Evolutionary conservation across 2,888 invertebrate genomes (phyloP).

Genomic region (Synergus gifuensis): DNA sequence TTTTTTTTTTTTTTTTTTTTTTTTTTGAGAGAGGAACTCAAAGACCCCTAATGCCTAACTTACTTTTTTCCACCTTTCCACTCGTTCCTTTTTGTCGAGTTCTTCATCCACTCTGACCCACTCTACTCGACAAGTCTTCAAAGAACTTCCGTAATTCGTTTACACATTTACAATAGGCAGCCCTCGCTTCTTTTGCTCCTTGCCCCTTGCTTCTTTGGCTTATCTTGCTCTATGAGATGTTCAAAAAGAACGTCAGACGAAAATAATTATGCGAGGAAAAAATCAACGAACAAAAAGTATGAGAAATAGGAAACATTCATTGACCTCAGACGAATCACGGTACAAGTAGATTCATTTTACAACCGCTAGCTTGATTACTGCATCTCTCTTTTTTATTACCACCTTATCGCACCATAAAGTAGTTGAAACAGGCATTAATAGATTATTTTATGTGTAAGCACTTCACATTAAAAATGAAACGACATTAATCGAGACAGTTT

Average conservation of each 20-base stretch:
- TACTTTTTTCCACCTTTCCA: slow-evolving; percentile 39
- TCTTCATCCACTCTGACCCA: slow-evolving; percentile 55
- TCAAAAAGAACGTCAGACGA: slow-evolving; percentile 45
- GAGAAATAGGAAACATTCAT: slow-evolving; percentile 55
- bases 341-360: slow-evolving; percentile 21
- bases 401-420: background rate
- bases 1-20: background rate
- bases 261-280: slow-evolving; percentile 20
- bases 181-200: slow-evolving; percentile 54
- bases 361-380: background rate
- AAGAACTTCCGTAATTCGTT: slow-evolving; percentile 70
- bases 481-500: background rate
- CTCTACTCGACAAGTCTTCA: slow-evolving; percentile 54
- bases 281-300: slow-evolving; percentile 14
- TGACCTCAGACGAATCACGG: slow-evolving; percentile 45
- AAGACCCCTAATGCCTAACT: slow-evolving; percentile 16
- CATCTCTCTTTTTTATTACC: background rate
- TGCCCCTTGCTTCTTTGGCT: slow-evolving; percentile 53
- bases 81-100: slow-evolving; percentile 43
- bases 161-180: slow-evolving; percentile 67
- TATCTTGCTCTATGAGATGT: slow-evolving; percentile 49
- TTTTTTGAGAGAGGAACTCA: background rate
- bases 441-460: background rate
- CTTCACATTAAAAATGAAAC: background rate
- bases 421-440: background rate